These are phyloP conservation scores for Corythornis cristatus DNA, from an alignment of 2,113 vertebrate genomes.

Conservation along the genomic window DNA sequence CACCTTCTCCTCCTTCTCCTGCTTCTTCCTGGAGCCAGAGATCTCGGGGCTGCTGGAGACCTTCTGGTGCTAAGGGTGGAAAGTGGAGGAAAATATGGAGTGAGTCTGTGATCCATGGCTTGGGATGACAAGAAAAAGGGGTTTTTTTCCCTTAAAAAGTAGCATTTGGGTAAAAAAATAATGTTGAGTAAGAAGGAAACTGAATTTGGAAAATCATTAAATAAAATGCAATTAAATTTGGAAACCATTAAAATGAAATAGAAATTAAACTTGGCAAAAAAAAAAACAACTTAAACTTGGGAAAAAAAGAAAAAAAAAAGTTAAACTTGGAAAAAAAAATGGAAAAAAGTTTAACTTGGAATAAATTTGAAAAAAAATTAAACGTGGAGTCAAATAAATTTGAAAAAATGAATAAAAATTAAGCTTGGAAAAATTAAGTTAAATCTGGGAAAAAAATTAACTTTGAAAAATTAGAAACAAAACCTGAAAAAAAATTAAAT, in stretches of 20 bases:
- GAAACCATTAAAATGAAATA: not conserved
- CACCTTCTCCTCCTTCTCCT: slow-evolving; percentile 60
- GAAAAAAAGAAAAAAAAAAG: too few species aligned
- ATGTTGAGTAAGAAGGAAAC: too few species aligned
- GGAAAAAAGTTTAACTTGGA: too few species aligned
- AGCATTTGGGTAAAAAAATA: not conserved
- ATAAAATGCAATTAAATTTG: not conserved
- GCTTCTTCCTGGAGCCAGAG: slow-evolving; percentile 18
- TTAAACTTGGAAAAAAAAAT: too few species aligned
- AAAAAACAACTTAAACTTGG: not conserved
- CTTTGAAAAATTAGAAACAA: too few species aligned
- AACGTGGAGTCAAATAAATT: too few species aligned
- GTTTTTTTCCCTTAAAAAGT: not conserved
- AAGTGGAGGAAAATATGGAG: accelerated
- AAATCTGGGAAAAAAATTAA: too few species aligned
- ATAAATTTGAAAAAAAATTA: too few species aligned
- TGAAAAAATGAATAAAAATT: too few species aligned
- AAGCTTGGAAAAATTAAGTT: too few species aligned
- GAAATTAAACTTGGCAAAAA: not conserved
- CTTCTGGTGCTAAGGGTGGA: slow-evolving; percentile 81
- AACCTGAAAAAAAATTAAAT: too few species aligned
- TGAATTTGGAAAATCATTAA: not conserved
- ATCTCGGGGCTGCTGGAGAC: slow-evolving; percentile 65
- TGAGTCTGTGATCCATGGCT: accelerated
- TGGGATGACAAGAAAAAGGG: not conserved